Evolutionary conservation across 2,888 invertebrate genomes (phyloP).

Genomic region (Drosophila buzzatii): DNA sequence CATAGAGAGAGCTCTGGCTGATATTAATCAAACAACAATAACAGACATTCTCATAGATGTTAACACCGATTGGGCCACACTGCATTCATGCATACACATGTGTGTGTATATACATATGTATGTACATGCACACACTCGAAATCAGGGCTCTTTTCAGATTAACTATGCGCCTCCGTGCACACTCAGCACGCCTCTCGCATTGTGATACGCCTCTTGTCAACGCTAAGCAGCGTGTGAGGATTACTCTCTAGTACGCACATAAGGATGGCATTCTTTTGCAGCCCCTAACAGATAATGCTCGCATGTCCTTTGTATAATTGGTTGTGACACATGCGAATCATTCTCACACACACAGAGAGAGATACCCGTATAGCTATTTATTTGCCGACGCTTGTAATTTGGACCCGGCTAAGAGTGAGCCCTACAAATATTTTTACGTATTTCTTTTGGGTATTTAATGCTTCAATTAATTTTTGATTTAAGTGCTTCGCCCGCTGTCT

Average conservation of each 20-base stretch:
- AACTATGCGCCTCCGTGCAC: constrained; percentile 65
- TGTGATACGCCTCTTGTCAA: constrained; percentile 61
- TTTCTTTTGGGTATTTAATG: constrained; percentile 76
- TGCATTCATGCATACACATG: neutral
- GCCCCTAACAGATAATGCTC: constrained; percentile 37
- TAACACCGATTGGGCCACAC: constrained; percentile 34
- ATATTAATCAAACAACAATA: constrained; percentile 70
- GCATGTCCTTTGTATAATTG: constrained; percentile 78
- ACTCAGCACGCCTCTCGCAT: constrained; percentile 53
- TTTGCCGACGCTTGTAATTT: constrained; percentile 60
- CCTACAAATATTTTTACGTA: constrained; percentile 41
- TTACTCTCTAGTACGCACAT: constrained; percentile 40
- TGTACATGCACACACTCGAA: constrained; percentile 37
- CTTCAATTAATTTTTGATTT: constrained; percentile 78
- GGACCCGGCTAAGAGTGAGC: constrained; percentile 28
- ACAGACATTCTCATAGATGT: constrained; percentile 46
- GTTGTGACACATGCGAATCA: constrained; percentile 68
- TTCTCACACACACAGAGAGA: constrained; percentile 6
- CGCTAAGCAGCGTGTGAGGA: constrained; percentile 76
- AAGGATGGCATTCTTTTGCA: constrained; percentile 56
- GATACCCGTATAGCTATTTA: constrained; percentile 41
- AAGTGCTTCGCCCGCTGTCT: constrained; percentile 46
- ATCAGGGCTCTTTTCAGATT: constrained; percentile 70
- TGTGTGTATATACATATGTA: constrained; percentile 1
- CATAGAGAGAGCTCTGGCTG: constrained; percentile 40